A percentile compares a stretch with the other conserved stretches of the same genome.
phyloP scores from a whole-genome alignment of 2,797 vertebrate species.

The Intellagama lesueurii region DNA sequence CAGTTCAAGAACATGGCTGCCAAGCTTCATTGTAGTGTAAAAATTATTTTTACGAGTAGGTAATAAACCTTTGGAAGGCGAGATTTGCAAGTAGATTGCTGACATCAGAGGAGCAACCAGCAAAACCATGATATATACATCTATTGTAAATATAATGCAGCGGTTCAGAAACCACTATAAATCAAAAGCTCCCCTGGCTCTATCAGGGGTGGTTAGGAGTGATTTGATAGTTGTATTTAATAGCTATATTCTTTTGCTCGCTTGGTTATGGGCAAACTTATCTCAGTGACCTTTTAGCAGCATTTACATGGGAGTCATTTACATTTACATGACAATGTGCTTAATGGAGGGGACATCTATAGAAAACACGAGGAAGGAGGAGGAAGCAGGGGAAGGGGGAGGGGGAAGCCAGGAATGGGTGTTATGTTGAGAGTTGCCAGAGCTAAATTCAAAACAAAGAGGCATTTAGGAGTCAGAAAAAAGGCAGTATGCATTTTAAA shows the following conservation, averaged over 20 bases:
- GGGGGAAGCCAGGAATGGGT: background rate
- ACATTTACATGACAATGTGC: background rate
- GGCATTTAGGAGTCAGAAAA: background rate
- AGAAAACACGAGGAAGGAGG: background rate
- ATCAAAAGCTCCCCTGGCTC: constrained; percentile 2
- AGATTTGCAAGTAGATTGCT: constrained; percentile 18
- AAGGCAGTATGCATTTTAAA: background rate
- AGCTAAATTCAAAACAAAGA: background rate
- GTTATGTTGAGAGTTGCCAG: background rate
- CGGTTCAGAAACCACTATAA: background rate
- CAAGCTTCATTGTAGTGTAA: background rate
- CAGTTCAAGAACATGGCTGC: constrained; percentile 2
- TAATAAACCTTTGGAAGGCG: constrained; percentile 22
- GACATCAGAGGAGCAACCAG: constrained; percentile 8
- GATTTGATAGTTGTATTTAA: constrained; percentile 12
- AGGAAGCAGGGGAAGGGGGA: no score
- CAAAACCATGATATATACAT: background rate
- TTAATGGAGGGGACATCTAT: background rate
- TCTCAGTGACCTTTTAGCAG: constrained; percentile 33
- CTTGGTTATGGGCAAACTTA: constrained; percentile 20
- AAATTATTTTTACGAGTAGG: constrained; percentile 12
- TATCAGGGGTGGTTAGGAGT: background rate
- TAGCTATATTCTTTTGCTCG: constrained; percentile 4
- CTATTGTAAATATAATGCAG: background rate
- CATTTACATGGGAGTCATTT: constrained; percentile 11